Evolutionary conservation across 2,113 vertebrate genomes (phyloP).

Genomic region (Turdus rufiventris): DNA sequence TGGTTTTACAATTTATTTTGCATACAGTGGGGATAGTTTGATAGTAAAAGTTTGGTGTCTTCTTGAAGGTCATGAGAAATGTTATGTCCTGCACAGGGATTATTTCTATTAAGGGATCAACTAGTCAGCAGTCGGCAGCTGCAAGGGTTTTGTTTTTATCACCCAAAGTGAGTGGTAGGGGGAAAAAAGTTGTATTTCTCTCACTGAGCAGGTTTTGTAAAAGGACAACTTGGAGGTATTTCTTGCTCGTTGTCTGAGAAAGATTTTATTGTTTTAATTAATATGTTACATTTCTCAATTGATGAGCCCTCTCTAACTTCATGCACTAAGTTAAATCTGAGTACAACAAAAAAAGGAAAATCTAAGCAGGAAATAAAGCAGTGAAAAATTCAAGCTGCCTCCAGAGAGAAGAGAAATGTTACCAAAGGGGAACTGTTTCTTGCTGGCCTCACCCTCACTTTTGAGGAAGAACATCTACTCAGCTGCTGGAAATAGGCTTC

Average conservation of each 20-base stretch:
- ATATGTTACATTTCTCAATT: not conserved
- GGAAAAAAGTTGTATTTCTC: not conserved
- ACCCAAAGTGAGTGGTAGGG: not conserved
- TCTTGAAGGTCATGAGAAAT: not conserved
- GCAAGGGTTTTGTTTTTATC: not conserved
- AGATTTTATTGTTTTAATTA: not conserved
- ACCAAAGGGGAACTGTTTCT: conserved; percentile 23
- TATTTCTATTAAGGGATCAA: not conserved
- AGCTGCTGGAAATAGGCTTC: not conserved
- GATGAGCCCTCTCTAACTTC: not conserved
- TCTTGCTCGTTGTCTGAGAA: not conserved
- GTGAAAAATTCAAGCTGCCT: not conserved
- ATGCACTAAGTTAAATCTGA: not conserved
- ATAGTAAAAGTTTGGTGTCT: not conserved
- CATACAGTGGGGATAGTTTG: not conserved
- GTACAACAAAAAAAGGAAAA: not conserved
- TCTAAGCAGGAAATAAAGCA: conserved; percentile 1
- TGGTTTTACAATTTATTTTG: not conserved
- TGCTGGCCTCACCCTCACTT: not conserved
- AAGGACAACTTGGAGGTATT: not conserved
- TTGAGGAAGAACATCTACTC: conserved; percentile 6
- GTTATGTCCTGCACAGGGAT: not conserved
- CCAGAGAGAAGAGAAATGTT: not conserved
- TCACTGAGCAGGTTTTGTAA: not conserved
- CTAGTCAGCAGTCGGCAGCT: not conserved